Base-by-base conservation (phyloP, 2,797 vertebrate species). In the Sebastes paucispinis region DNA sequence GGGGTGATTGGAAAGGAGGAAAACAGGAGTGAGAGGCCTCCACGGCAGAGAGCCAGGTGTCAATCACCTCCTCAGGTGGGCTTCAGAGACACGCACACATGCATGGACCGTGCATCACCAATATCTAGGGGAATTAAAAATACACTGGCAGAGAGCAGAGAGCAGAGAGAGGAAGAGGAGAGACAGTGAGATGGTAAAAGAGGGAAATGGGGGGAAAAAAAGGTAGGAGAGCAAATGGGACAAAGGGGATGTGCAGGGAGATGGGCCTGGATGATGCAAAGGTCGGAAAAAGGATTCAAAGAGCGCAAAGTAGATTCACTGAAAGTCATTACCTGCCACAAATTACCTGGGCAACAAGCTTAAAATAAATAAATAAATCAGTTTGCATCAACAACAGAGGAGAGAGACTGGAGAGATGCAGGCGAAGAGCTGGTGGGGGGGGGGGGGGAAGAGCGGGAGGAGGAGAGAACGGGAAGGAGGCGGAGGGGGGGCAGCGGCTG, bases 291-390 rank as follows among this genome's bases (percentile, higher is more conserved):
- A 95, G 94, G 96, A 95, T 96, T 89, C 86, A 95, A 95, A 95
- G 94, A 95, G 96, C 93, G 93, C 94, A 96, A 95, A 95, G 95
- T 95, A 96, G 96, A 96, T 97, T 97, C 96, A 95, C 93, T 95
- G 96, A 96, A 97, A 97, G 96, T 97, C 97, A 97, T 97, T 98
- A 97, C 96, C 96, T 95, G 94, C 94, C 96, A 96, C 96, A 97
- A 98, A 97, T 98, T 97, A 98, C 97, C 95, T 96, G 96, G 96
- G 96, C 96, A 96, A 97, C 92, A 91, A 97, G 96, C 97, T 97
- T 81, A 88, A 95, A 95, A 94, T 92, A 92, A 94, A 94, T 92
- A 87, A 94, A 92, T 93, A 92, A 93, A 94, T 94, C 91, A 91
- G 87, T 73, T 82, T 36, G 80, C 71, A 95, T 88, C 89, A 95